Evolutionary conservation across 2,888 invertebrate species (phyloP), one percentile per base, ranked within the genome.

Genomic region (Xestia ashworthii): DNA sequence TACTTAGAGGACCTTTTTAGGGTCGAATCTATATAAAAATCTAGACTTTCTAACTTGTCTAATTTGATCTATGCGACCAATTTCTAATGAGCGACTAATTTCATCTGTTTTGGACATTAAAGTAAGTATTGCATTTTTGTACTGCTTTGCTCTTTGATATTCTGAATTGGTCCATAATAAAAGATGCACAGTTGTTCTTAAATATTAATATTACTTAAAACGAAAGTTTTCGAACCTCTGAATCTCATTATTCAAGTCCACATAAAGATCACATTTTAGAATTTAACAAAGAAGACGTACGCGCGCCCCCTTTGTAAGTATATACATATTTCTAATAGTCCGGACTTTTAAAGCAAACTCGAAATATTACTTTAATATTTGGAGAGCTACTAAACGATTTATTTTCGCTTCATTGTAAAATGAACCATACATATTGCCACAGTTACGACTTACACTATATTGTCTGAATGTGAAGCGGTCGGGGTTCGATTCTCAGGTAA

Each of bases 341-440:
- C 65, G 32, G 62, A 44, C 38, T 74, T 74, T 55, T 12, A 44
- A 71, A 78, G 41, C 81, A 76, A 81, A 69, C 48, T 81, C 53
- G 19, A 48, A 64, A 41, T 70, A 48, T 25, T 8, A 22, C 5
- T 14, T 55, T 32, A 38, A n/a, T 58, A 58, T 22, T 62, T 22
- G 25, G 0, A 41, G 11, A 32, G 8, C 25, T 25, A 22, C 41
- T 69, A 0, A 60, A 44, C 22, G 5, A 62, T 44, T 60, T 22
- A 25, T 16, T 9, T 19, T 41, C 6, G 14, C 38, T 32, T 53
- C n/a, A 38, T 73, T 64, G 32, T n/a, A 76, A 53, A 53, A 32
- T 79, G 44, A 72, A 66, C 72, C 66, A 44, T 79, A n/a, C n/a
- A 50, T 38, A 50, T 22, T 72, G 66, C 2, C 25, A 32, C 9